phyloP scores from a whole-genome alignment of 1,140 invertebrate species.

The Brachionus sp. region DNA sequence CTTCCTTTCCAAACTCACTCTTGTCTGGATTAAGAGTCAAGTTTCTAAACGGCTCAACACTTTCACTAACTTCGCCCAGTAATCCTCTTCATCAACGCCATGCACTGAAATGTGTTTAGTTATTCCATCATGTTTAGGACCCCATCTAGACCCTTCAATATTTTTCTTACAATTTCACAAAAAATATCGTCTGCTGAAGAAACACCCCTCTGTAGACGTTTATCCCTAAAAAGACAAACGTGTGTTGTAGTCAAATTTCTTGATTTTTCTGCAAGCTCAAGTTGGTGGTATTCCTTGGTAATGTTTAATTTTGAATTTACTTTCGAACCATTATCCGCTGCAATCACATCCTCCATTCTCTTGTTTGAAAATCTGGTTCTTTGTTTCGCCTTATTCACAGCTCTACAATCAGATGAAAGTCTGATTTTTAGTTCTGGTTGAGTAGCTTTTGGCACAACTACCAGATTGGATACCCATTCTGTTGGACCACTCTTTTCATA shows the following conservation, averaged over 20 bases:
- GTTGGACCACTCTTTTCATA: neutral
- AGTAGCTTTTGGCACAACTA: neutral
- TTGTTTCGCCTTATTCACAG: slow-evolving; percentile 50
- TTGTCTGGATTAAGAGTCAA: neutral
- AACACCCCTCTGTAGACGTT: neutral
- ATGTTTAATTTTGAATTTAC: slow-evolving; percentile 50
- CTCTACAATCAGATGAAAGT: neutral
- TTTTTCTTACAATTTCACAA: neutral
- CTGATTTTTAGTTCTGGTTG: neutral
- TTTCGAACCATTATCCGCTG: slow-evolving; percentile 48
- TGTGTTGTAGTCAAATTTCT: slow-evolving; percentile 39
- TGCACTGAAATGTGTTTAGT: neutral
- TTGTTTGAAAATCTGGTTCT: slow-evolving; percentile 49
- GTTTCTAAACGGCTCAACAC: neutral
- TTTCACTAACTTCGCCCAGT: neutral
- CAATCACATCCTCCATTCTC: slow-evolving; percentile 50
- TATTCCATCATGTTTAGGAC: neutral
- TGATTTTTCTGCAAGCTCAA: slow-evolving; percentile 47
- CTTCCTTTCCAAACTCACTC: neutral
- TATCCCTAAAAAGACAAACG: neutral
- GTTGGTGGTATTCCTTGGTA: slow-evolving; percentile 49
- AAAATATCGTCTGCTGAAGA: slow-evolving; percentile 14
- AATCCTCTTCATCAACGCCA: neutral
- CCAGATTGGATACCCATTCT: neutral
- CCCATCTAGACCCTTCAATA: neutral